Conservation (phyloP, 2,797 vertebrate genomes). For the Cottoperca gobio region DNA sequence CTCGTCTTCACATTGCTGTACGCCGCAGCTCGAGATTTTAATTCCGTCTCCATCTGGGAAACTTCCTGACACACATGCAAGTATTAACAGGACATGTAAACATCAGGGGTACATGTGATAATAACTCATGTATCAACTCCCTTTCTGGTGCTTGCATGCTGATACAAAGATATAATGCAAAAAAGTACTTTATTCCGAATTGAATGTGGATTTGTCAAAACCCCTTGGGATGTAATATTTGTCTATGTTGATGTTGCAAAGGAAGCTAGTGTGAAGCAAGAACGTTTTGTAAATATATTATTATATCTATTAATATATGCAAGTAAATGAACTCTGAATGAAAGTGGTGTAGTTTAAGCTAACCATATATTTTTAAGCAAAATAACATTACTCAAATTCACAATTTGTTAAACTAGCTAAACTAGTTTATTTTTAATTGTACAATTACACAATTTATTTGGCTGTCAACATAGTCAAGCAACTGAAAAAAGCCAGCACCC, state of each 20-base stretch:
- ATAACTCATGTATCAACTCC: background rate
- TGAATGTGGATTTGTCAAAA: background rate
- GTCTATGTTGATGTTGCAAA: no score
- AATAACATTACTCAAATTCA: no score
- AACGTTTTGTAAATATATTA: no score
- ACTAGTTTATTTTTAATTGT: no score
- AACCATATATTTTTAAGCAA: no score
- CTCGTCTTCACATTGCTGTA: slow-evolving; percentile 89
- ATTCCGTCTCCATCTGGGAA: slow-evolving; percentile 89
- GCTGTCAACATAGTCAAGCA: no score
- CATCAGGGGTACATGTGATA: slow-evolving; percentile 12
- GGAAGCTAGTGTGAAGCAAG: no score
- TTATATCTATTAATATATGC: no score
- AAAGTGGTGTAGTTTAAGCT: no score
- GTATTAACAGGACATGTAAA: slow-evolving; percentile 34
- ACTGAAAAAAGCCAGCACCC: background rate
- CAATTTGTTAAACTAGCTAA: no score
- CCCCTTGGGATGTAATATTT: background rate
- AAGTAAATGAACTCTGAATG: no score
- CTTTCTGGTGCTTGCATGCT: background rate
- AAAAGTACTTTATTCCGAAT: background rate
- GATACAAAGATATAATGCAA: background rate
- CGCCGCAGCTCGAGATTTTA: slow-evolving; percentile 86
- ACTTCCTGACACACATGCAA: slow-evolving; percentile 86
- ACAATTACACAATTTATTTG: no score